Evolutionary conservation across 2,113 vertebrate genomes (phyloP).

Genomic region (Columba livia): DNA sequence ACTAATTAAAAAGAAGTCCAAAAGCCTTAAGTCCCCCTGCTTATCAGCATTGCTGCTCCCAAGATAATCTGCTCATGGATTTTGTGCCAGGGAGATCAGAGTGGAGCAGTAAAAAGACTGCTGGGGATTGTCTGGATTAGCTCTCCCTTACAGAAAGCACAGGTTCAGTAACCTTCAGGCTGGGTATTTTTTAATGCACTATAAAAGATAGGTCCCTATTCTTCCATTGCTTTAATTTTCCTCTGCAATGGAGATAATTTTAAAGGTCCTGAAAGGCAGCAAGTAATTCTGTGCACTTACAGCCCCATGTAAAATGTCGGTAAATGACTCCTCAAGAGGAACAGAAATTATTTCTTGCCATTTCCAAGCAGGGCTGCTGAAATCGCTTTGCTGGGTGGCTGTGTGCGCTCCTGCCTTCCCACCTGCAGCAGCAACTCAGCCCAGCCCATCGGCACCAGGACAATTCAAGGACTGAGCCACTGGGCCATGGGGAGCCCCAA

Average conservation of each 20-base stretch:
- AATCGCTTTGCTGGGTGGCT: background rate
- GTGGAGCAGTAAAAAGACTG: constrained; percentile 53
- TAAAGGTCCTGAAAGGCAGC: constrained; percentile 53
- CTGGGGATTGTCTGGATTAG: constrained; percentile 65
- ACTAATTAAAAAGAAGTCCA: constrained; percentile 66
- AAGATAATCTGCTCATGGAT: constrained; percentile 66
- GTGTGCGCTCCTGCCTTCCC: background rate
- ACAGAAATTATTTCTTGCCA: background rate
- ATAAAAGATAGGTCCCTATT: constrained; percentile 40
- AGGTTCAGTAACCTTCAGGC: constrained; percentile 61
- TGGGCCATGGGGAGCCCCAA: accelerated
- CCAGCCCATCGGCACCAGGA: background rate
- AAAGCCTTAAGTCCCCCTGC: constrained; percentile 43
- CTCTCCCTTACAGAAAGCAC: constrained; percentile 58
- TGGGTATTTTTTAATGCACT: constrained; percentile 25
- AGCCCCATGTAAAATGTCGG: constrained; percentile 25
- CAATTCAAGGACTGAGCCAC: background rate
- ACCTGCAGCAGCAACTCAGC: accelerated
- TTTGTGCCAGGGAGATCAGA: constrained; percentile 64
- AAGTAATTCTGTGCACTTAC: constrained; percentile 19
- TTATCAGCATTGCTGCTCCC: constrained; percentile 61
- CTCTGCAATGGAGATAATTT: constrained; percentile 31
- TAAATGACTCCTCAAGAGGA: constrained; percentile 32
- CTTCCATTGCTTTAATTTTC: constrained; percentile 54
- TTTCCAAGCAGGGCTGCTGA: background rate